Base-by-base conservation (phyloP, 1,140 invertebrate species). In the Leptinotarsa defecta region DNA sequence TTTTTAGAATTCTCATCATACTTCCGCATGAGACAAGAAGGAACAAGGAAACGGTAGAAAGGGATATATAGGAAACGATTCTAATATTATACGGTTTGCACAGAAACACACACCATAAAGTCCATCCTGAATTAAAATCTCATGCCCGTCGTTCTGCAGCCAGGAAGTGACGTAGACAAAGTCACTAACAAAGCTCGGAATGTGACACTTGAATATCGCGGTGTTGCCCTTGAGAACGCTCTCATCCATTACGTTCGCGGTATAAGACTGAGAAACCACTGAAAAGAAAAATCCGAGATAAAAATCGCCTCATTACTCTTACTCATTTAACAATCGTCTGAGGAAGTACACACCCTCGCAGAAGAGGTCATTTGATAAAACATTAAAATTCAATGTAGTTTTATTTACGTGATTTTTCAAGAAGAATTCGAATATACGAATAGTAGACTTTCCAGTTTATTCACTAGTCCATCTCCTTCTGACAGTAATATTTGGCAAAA, bases 161-260 rank as follows among this genome's bases (percentile, higher is more conserved):
- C 95, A 96, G 80, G 93, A 93, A 75, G 91, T 90, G 80, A 96
- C 93, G 82, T 87, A 89, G 82, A 96, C 93, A 87, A 94, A 96
- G 89, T 96, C 94, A 81, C 94, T 93, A 70, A 96, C 94, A 87
- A 96, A 96, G 87, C 94, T 95, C 77, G 95, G 95, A 86, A 96
- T 94, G 88, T 95, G 93, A 89, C 95, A 96, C 90, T 95, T 96
- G 82, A 96, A 89, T 85, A 96, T 93, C 81, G 94, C 95, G 79
- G 93, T 92, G 87, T 96, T 97, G 78, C 95, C 95, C 85, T 93
- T 90, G 81, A 96, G 89, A 76, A 96, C 94, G 86, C 95, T 94
- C 87, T 96, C 94, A 85, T 96, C 94, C 92, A 95, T 94, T 84
- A 95, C 90, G 89, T 94, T 94, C 81, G 94, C 93, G 83, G 92